Evolutionary conservation across 2,888 invertebrate species (phyloP).

Genomic region (Erebia epiphron): DNA sequence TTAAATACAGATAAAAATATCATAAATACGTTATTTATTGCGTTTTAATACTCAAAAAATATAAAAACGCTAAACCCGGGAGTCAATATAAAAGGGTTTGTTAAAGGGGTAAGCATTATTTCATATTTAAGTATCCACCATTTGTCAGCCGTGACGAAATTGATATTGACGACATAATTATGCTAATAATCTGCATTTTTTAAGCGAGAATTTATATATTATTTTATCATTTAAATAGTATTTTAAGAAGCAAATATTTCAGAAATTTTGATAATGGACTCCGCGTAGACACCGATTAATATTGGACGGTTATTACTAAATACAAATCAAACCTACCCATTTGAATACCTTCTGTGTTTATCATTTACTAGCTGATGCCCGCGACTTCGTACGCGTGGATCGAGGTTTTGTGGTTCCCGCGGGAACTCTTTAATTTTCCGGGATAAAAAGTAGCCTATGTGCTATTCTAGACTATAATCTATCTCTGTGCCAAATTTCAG

Average conservation of each 20-base stretch:
- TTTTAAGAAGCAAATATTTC: not conserved
- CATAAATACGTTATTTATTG: constrained; percentile 40
- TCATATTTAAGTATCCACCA: constrained; percentile 59
- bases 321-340: too few species aligned
- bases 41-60: constrained; percentile 33
- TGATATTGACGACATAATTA: constrained; percentile 57
- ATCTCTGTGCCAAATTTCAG: too few species aligned
- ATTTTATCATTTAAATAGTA: not conserved
- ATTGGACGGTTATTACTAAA: too few species aligned
- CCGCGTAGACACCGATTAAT: not conserved
- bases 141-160: constrained; percentile 71
- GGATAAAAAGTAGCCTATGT: too few species aligned
- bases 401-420: too few species aligned
- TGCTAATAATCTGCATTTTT: constrained; percentile 52
- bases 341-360: too few species aligned
- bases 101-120: constrained; percentile 44
- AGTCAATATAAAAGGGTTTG: constrained; percentile 40
- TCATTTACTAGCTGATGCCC: too few species aligned
- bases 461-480: too few species aligned
- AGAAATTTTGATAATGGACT: not conserved
- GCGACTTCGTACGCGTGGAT: too few species aligned
- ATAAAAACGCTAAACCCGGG: constrained; percentile 43
- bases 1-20: constrained; percentile 38
- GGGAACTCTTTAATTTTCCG: too few species aligned
- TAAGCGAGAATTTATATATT: constrained; percentile 18